phyloP scores from a whole-genome alignment of 2,888 invertebrate species.

The Ectemnius cavifrons region DNA sequence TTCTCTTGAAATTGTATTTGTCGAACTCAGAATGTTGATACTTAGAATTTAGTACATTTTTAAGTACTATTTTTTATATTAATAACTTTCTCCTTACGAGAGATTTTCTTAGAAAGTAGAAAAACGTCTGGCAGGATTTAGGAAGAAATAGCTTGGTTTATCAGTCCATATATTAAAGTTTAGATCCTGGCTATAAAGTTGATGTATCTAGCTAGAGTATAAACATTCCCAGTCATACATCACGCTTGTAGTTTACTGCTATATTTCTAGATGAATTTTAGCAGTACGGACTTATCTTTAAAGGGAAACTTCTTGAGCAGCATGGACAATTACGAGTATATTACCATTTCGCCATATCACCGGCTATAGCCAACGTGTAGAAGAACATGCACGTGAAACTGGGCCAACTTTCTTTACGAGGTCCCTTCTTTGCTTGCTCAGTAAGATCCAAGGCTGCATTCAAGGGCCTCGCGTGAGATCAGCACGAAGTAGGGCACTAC shows the following conservation, averaged over 20 bases:
- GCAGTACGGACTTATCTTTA: neutral
- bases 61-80: too few relatives aligned
- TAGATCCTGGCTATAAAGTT: conserved; percentile 9
- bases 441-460: too few relatives aligned
- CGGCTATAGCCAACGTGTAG: too few relatives aligned
- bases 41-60: too few relatives aligned
- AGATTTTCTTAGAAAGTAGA: neutral
- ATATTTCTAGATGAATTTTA: neutral
- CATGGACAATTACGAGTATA: too few relatives aligned
- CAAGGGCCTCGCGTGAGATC: neutral
- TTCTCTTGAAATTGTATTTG: too few relatives aligned
- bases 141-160: conserved; percentile 15
- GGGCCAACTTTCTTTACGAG: too few relatives aligned
- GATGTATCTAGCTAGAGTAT: conserved; percentile 5
- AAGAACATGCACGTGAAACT: too few relatives aligned
- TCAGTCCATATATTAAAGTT: conserved; percentile 12
- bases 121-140: neutral
- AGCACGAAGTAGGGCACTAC: conserved; percentile 4
- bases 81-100: too few relatives aligned
- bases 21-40: too few relatives aligned
- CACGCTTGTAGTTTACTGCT: neutral
- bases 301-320: neutral
- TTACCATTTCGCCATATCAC: too few relatives aligned
- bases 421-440: too few relatives aligned
- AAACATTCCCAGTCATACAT: conserved; percentile 1